Evolutionary conservation across 2,113 vertebrate genomes (phyloP).

Genomic region (Podarcis raffonei): DNA sequence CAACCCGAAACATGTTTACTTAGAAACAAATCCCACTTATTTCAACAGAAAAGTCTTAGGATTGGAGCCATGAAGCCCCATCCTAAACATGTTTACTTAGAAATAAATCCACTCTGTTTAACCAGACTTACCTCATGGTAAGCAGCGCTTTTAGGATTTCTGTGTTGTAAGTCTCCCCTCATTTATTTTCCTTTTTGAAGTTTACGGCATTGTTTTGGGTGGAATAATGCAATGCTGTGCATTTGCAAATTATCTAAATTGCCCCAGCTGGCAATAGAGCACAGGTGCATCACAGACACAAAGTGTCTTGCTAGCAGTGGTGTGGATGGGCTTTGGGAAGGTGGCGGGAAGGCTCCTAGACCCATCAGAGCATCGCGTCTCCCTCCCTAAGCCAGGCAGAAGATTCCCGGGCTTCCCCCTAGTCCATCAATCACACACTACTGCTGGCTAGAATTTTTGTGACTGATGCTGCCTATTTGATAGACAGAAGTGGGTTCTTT

Average conservation of each 20-base stretch:
- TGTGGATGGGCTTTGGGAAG: not conserved
- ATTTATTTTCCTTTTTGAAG: not conserved
- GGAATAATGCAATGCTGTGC: not conserved
- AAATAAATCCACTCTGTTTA: not conserved
- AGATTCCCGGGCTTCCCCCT: too few relatives aligned
- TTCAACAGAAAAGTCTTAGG: not conserved
- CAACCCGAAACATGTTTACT: not conserved
- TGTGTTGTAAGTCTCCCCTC: not conserved
- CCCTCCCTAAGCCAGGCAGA: too few relatives aligned
- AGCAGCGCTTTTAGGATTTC: not conserved
- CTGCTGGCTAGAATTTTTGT: not conserved
- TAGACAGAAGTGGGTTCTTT: not conserved
- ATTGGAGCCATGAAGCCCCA: not conserved
- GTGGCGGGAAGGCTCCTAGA: too few relatives aligned
- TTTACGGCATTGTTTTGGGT: not conserved
- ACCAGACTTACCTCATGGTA: not conserved
- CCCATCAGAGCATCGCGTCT: too few relatives aligned
- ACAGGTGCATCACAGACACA: not conserved
- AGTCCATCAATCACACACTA: too few relatives aligned
- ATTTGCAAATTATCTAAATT: not conserved
- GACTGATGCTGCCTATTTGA: not conserved
- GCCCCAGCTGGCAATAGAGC: too few relatives aligned
- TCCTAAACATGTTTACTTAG: not conserved
- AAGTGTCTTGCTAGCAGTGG: not conserved
- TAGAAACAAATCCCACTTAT: constrained; percentile 16